These are phyloP conservation scores for Abramis brama DNA, from an alignment of 2,113 vertebrate species.

Conservation along the genomic window DNA sequence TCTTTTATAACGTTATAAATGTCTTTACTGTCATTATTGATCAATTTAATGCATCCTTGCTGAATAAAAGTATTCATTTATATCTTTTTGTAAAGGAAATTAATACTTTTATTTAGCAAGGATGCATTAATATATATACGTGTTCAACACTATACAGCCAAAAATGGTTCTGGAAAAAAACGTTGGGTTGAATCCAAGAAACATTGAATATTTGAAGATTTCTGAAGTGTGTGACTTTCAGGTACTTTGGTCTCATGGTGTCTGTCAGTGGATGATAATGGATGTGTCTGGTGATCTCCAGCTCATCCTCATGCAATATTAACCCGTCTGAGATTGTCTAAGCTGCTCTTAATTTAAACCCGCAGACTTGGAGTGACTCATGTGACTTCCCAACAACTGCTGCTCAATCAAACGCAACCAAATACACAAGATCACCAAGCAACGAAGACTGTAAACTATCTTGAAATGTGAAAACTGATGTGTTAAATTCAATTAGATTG, in stretches of 20 bases:
- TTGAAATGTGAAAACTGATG: background rate
- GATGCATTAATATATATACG: no score
- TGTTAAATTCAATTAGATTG: background rate
- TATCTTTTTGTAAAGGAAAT: no score
- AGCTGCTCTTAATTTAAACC: conserved; percentile 34
- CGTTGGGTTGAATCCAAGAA: background rate
- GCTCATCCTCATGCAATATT: conserved; percentile 38
- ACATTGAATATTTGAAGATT: background rate
- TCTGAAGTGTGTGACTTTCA: background rate
- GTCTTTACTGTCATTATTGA: no score
- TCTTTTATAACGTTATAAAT: no score
- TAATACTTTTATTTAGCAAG: no score
- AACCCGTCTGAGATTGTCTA: background rate
- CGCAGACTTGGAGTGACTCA: background rate
- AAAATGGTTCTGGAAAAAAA: background rate
- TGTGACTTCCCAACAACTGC: background rate
- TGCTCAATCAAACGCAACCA: background rate
- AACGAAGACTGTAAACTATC: background rate
- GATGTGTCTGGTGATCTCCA: conserved; percentile 27
- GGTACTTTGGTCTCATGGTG: background rate
- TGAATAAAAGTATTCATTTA: no score
- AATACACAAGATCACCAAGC: background rate
- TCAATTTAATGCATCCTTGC: background rate
- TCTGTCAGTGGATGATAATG: background rate
- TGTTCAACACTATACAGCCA: background rate